phyloP scores from a whole-genome alignment of 2,797 vertebrate species.

The Leptoclinus maculatus region DNA sequence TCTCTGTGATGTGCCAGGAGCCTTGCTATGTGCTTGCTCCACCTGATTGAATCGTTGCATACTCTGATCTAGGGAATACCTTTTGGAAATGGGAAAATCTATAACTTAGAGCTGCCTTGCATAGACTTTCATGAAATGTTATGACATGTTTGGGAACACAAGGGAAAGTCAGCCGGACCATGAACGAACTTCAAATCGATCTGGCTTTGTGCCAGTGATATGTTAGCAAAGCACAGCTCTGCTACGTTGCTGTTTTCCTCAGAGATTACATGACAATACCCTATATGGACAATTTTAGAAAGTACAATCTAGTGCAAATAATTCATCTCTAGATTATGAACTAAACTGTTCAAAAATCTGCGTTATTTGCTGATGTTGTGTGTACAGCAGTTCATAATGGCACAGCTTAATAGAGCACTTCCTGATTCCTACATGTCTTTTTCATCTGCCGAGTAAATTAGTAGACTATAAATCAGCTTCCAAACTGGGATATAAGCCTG shows the following conservation, averaged over 20 bases:
- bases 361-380: not conserved
- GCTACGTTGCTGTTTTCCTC: not conserved
- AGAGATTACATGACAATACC: slow-evolving; percentile 1
- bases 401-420: not conserved
- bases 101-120: slow-evolving; percentile 35
- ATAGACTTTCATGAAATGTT: slow-evolving; percentile 34
- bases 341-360: not conserved
- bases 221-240: not conserved
- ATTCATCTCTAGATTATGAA: not conserved
- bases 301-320: not conserved
- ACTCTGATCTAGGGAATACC: slow-evolving; percentile 31
- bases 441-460: not conserved
- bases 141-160: slow-evolving; percentile 27
- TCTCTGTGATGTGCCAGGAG: slow-evolving; percentile 28
- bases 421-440: not conserved
- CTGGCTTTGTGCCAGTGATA: slow-evolving; percentile 9
- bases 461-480: not conserved
- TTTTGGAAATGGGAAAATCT: slow-evolving; percentile 45
- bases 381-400: not conserved
- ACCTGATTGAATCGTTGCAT: slow-evolving; percentile 37
- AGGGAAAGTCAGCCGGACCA: not conserved
- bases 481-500: not conserved
- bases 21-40: slow-evolving; percentile 14
- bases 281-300: slow-evolving; percentile 2
- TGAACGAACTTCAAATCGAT: slow-evolving; percentile 28